Base-by-base conservation (phyloP, 2,113 vertebrate genomes). In the Malurus alboscapulatus region DNA sequence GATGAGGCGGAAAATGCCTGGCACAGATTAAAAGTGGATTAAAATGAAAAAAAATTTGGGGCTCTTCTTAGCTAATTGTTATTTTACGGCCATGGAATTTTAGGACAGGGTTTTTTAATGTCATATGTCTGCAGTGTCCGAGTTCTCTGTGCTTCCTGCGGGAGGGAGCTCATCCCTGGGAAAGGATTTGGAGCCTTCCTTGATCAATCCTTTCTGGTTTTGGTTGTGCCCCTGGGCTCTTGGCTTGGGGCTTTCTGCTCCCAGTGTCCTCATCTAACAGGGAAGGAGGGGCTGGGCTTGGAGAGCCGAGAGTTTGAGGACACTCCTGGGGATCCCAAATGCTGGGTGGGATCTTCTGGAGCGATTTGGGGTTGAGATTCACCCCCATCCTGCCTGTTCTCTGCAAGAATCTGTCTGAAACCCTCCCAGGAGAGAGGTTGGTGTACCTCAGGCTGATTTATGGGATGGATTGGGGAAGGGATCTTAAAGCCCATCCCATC, bases 81-180 rank as follows among this genome's bases (percentile, higher is more conserved):
- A 2, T 61, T 58, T 88, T 48, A 11, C 7, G 57, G 40, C 36
- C 0, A 1, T 1, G 32, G 38, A n/a, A 42, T 20, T n/a, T 27
- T 36, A 14, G 67, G 57, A 16, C 17, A 32, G 6, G 9, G 1
- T 2, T 58, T 48, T 65, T 57, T 21, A 34, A 9, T 14, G 21
- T 36, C 44, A 0, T 7, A 10, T 7, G 44, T 79, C 15, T 2
- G 14, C 0, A 0, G 11, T 24, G 48, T 40, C 44, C 0, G 3
- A 17, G 53, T 24, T 16, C 40, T 67, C 34, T 32, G 42, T 15
- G 73, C 82, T 50, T 57, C 34, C 53, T 50, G 54, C 30, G 7
- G 38, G 50, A 57, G 36, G 19, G 62, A 69, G 30, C 44, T 85
- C 30, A 25, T 10, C 26, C 44, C 44, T 62, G n/a, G 26, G 34